phyloP scores from a whole-genome alignment of 1,140 invertebrate genomes.

The Calosoma granatense region DNA sequence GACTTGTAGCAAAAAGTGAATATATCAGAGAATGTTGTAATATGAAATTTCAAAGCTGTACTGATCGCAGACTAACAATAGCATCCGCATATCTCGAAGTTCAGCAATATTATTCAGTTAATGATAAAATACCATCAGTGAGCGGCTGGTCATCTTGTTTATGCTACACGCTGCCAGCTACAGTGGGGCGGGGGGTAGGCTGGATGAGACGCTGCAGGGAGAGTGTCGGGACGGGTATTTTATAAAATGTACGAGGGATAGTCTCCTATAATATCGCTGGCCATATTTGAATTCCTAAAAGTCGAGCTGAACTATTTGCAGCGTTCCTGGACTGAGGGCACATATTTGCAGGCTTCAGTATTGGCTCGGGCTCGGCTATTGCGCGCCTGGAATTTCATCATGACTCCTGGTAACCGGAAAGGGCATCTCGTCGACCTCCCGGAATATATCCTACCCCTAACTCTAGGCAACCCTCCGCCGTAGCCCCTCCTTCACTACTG shows the following conservation, averaged over 20 bases:
- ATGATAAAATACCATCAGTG: no score
- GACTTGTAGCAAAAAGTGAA: no score
- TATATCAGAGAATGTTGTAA: no score
- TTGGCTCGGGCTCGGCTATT: not conserved
- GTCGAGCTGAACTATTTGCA: not conserved
- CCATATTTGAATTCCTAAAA: constrained; percentile 9
- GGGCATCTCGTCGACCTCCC: constrained; percentile 2
- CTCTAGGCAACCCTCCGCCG: not conserved
- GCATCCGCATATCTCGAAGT: no score
- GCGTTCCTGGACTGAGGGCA: not conserved
- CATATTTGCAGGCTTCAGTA: constrained; percentile 2
- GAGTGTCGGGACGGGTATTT: not conserved
- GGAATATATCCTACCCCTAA: not conserved
- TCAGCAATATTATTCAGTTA: no score
- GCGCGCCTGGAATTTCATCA: constrained; percentile 4
- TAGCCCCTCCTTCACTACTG: not conserved
- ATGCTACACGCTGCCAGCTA: no score
- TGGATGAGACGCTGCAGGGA: no score
- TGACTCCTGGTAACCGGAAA: constrained; percentile 3
- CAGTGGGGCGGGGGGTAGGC: no score
- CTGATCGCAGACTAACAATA: no score
- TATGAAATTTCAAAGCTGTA: no score
- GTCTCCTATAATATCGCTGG: not conserved
- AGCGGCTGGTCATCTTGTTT: no score
- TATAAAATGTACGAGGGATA: not conserved